A percentile compares a stretch with the other conserved stretches of the same genome.
Evolutionary conservation across 2,113 vertebrate species (phyloP).

Genomic region (Electrona antarctica): DNA sequence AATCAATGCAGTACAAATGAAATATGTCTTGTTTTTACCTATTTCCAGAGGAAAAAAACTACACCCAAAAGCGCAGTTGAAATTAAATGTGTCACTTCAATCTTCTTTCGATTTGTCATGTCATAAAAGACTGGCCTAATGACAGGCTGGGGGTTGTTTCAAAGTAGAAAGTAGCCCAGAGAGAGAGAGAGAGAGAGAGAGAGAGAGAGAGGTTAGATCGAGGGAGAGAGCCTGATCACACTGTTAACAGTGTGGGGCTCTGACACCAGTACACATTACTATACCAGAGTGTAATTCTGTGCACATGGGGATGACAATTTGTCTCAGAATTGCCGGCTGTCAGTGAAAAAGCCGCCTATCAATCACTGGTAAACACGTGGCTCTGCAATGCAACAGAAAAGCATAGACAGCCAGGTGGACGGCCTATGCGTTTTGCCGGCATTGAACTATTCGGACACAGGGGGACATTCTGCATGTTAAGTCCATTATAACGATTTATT

Average conservation of each 20-base stretch:
- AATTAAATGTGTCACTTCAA: neutral
- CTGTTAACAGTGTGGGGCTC: neutral
- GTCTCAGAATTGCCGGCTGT: neutral
- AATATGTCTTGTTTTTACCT: no score
- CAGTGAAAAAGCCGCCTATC: neutral
- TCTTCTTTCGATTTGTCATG: neutral
- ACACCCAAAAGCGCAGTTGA: no score
- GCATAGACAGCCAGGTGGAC: no score
- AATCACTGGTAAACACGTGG: neutral
- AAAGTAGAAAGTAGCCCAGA: neutral
- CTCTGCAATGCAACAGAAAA: neutral
- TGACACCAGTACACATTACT: no score
- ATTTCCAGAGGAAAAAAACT: no score
- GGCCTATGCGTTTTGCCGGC: no score
- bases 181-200: neutral
- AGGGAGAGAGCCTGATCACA: neutral
- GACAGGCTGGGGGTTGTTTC: neutral
- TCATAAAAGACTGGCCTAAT: neutral
- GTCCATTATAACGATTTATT: neutral
- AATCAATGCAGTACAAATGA: no score
- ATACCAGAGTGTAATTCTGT: no score
- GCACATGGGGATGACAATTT: no score
- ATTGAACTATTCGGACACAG: no score
- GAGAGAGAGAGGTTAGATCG: no score
- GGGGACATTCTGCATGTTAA: no score